These are phyloP conservation scores for Pseudachorutes palmiensis DNA, from an alignment of 1,140 invertebrate species.

Conservation along the genomic window DNA sequence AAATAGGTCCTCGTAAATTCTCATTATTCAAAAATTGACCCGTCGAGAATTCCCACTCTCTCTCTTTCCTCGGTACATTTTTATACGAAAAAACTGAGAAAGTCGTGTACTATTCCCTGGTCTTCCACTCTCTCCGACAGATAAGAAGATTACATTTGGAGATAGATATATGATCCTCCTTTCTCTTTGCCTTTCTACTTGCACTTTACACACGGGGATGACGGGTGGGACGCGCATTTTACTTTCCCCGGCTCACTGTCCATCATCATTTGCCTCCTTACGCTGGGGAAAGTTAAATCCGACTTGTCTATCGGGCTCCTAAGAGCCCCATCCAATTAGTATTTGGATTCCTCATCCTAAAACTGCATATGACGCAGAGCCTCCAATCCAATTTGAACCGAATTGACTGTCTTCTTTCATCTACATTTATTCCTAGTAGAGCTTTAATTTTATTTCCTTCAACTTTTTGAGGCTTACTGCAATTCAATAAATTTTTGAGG, in stretches of 20 bases:
- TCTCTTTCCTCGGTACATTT: slow-evolving; percentile 9
- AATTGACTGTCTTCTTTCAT: no score
- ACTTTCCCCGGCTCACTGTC: slow-evolving; percentile 17
- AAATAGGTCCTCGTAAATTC: slow-evolving; percentile 35
- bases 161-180: slow-evolving; percentile 13
- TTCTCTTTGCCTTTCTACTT: background rate
- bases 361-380: background rate
- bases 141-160: slow-evolving; percentile 5
- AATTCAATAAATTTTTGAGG: no score
- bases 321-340: slow-evolving; percentile 10
- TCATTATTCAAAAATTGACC: slow-evolving; percentile 39
- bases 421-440: no score
- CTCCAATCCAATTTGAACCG: no score
- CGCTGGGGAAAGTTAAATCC: background rate
- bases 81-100: background rate
- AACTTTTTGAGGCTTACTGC: no score
- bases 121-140: background rate
- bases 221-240: background rate
- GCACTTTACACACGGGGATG: background rate
- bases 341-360: background rate
- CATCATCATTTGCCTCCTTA: slow-evolving; percentile 24
- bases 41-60: slow-evolving; percentile 27
- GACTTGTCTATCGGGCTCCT: background rate
- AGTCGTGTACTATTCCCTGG: background rate
- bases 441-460: no score